Conservation (phyloP, 53 echinoderm and acorn worm genomes). For the Hippasteria phrygiana region DNA sequence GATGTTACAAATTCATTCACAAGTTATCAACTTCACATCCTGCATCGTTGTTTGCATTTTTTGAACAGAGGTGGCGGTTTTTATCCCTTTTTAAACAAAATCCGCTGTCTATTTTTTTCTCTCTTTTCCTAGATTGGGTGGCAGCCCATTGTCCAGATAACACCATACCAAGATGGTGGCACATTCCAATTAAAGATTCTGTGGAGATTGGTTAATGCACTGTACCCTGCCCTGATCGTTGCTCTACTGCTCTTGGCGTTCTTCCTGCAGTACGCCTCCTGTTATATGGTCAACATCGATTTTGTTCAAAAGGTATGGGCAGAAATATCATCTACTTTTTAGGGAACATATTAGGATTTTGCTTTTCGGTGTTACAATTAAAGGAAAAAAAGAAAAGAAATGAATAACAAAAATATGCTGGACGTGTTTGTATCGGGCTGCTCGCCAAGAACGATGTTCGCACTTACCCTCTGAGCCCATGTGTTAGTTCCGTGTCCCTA, state of each 20-base stretch:
- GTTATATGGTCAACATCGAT: constrained; percentile 44
- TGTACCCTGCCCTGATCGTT: constrained; percentile 45
- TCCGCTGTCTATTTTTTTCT: neutral
- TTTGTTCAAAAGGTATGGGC: constrained; percentile 35
- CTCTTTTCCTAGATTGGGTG: constrained; percentile 45
- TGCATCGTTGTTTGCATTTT: no score
- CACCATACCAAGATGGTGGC: constrained; percentile 28
- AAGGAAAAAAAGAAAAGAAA: neutral
- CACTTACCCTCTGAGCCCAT: neutral
- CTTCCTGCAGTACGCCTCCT: constrained; percentile 55
- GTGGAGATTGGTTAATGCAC: neutral
- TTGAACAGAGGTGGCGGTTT: neutral
- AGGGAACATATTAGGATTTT: neutral
- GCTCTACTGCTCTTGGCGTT: constrained; percentile 18
- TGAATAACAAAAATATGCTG: no score
- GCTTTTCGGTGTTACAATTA: neutral
- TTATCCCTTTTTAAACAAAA: neutral
- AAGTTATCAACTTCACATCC: no score
- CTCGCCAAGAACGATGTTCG: no score
- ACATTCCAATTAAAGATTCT: neutral
- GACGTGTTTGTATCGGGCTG: neutral
- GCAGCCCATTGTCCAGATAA: constrained; percentile 38
- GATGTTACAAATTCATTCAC: no score
- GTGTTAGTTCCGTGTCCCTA: no score
- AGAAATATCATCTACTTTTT: neutral